Evolutionary conservation across 2,888 invertebrate species (phyloP), one percentile per base, ranked within the genome.

Genomic region (Heteromyza rotundicornis): DNA sequence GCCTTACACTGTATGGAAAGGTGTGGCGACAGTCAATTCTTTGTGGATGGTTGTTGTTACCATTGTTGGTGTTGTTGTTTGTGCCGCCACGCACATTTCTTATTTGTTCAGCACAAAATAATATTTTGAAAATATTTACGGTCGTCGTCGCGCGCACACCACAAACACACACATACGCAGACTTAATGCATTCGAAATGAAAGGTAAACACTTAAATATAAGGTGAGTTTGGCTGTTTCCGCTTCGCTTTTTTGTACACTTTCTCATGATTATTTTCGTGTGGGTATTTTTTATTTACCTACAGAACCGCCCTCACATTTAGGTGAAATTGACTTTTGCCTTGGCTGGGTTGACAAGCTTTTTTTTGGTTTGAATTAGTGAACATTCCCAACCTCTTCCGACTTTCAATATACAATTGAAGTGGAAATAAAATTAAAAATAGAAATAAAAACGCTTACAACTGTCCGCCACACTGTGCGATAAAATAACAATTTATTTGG

Each of bases 401-500:
- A n/a, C n/a, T n/a, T n/a, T 32, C 32, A 8, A 40, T 40, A 40
- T 40, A 40, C 40, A 40, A 40, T 19, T 47, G 47, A 17, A 19
- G 10, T 47, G 17, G 19, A 47, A 47, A 19, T 47, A 20, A 19
- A 47, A 40, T 40, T 40, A 40, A 14, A 14, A 47, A 57, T 35
- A 32, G 44, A 60, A 60, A 63, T 57, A 1, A 55, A 58, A 51
- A 59, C 59, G 51, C 53, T 58, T 64, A 35, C 57, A 52, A 50
- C 32, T 49, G 52, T 12, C 32, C 5, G 16, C 47, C 36, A 22
- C 14, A 52, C n/a, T n/a, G n/a, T n/a, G n/a, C n/a, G n/a, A n/a
- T 24, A 52, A 52, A 24, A 24, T 27, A 50, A 27, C 24, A 52
- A 52, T 16, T 24, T 14, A 24, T 3, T 10, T 19, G 50, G 17